Evolutionary conservation across 2,113 vertebrate genomes (phyloP).

Genomic region (Brevimyrus niger): DNA sequence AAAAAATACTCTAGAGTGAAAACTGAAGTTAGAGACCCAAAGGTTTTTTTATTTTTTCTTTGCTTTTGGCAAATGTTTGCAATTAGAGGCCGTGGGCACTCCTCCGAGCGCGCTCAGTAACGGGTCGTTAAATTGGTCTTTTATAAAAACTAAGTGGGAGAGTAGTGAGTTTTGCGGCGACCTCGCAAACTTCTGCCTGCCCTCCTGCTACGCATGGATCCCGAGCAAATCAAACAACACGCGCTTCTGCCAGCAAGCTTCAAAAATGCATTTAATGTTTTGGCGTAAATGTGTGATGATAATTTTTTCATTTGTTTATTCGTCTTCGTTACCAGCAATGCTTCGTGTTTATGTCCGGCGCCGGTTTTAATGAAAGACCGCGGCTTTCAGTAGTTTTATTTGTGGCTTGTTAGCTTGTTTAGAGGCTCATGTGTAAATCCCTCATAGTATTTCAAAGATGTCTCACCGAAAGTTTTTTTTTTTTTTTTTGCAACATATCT

Average conservation of each 20-base stretch:
- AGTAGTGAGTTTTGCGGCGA: slow-evolving; percentile 5
- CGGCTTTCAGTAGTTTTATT: slow-evolving; percentile 10
- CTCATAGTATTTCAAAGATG: slow-evolving; percentile 1
- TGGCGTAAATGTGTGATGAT: slow-evolving; percentile 35
- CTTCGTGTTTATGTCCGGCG: slow-evolving; percentile 33
- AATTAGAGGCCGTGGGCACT: not conserved
- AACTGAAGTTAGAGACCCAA: not conserved
- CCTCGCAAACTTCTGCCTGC: slow-evolving; percentile 22
- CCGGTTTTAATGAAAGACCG: slow-evolving; percentile 52
- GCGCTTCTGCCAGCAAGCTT: slow-evolving; percentile 35
- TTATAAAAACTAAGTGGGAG: slow-evolving; percentile 8
- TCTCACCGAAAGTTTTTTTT: not conserved
- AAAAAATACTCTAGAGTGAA: not conserved
- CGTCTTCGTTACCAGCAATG: slow-evolving; percentile 33
- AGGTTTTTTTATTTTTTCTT: not conserved
- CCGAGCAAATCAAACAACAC: slow-evolving; percentile 47
- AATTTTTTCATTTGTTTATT: slow-evolving; percentile 55
- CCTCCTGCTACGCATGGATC: slow-evolving; percentile 44
- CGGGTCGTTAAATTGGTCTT: slow-evolving; percentile 15
- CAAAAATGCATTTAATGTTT: slow-evolving; percentile 29
- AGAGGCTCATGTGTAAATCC: slow-evolving; percentile 4
- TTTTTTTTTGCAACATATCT: not conserved
- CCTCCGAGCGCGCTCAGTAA: slow-evolving; percentile 8
- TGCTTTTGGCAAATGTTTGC: slow-evolving; percentile 13
- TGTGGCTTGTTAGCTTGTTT: slow-evolving; percentile 16